Evolutionary conservation across 37 sponge, comb jelly and placozoan species (phyloP).

Genomic region (Eunapius fragilis): DNA sequence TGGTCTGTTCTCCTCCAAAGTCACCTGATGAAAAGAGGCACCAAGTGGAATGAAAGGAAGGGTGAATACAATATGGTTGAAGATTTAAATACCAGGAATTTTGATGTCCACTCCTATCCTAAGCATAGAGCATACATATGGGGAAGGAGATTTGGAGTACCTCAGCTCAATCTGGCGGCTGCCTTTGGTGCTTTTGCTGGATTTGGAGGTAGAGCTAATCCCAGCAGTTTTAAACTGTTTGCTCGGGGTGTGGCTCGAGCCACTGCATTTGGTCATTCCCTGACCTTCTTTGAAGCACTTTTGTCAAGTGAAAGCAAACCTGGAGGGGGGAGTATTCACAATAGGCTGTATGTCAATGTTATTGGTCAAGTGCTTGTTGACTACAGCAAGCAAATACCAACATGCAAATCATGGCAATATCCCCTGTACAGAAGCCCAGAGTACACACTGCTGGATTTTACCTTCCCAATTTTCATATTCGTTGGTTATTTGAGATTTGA

Average conservation of each 20-base stretch:
- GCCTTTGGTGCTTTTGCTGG: constrained; percentile 65
- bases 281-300: constrained; percentile 5
- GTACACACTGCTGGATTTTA: background rate
- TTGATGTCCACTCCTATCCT: constrained; percentile 45
- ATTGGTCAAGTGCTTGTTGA: background rate
- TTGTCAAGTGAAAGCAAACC: background rate
- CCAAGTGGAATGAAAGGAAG: background rate
- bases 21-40: background rate
- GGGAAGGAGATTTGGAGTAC: constrained; percentile 52
- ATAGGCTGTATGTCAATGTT: background rate
- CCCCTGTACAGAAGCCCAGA: background rate
- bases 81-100: constrained; percentile 15
- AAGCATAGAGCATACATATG: constrained; percentile 63
- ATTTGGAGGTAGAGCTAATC: constrained; percentile 14
- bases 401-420: background rate
- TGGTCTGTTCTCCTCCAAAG: background rate
- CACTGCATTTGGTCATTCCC: constrained; percentile 32
- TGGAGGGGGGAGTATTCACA: background rate
- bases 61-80: constrained; percentile 42
- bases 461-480: background rate
- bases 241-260: constrained; percentile 39
- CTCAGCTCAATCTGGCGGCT: constrained; percentile 24
- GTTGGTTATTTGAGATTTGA: background rate
- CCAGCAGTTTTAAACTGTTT: constrained; percentile 23
- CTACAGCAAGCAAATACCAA: background rate